A percentile compares a stretch with the other conserved stretches of the same genome.
Evolutionary conservation across 2,888 invertebrate genomes (phyloP).

Genomic region (Panzeria rudis): DNA sequence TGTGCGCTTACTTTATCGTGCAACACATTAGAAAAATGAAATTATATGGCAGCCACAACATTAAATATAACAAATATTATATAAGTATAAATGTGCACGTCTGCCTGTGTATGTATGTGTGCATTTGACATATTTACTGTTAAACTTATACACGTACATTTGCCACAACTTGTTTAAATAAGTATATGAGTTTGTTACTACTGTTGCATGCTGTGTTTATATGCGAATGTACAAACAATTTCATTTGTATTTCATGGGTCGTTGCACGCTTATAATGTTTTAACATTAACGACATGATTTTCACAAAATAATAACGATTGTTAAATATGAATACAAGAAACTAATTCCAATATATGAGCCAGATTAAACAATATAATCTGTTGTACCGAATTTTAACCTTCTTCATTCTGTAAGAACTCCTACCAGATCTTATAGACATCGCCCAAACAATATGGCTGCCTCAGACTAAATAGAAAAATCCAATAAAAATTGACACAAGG

Average conservation of each 20-base stretch:
- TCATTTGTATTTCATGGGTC: constrained; percentile 67
- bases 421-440: no score
- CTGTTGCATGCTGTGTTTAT: constrained; percentile 28
- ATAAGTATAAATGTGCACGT: neutral
- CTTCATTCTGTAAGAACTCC: no score
- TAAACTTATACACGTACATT: constrained; percentile 31
- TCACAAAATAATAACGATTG: constrained; percentile 47
- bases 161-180: constrained; percentile 39
- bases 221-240: constrained; percentile 41
- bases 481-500: no score
- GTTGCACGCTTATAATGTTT: constrained; percentile 60
- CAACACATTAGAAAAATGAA: constrained; percentile 38
- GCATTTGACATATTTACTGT: constrained; percentile 53
- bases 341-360: neutral
- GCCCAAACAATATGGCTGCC: no score
- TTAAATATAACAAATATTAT: constrained; percentile 41
- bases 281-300: constrained; percentile 65
- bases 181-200: neutral
- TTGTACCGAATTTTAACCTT: neutral
- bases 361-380: constrained; percentile 20
- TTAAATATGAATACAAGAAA: constrained; percentile 18
- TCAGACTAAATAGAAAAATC: no score
- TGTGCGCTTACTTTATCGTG: constrained; percentile 10
- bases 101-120: neutral
- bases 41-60: constrained; percentile 56